Conservation (phyloP, 2,113 vertebrate genomes). For the Lampris megalopsis region DNA sequence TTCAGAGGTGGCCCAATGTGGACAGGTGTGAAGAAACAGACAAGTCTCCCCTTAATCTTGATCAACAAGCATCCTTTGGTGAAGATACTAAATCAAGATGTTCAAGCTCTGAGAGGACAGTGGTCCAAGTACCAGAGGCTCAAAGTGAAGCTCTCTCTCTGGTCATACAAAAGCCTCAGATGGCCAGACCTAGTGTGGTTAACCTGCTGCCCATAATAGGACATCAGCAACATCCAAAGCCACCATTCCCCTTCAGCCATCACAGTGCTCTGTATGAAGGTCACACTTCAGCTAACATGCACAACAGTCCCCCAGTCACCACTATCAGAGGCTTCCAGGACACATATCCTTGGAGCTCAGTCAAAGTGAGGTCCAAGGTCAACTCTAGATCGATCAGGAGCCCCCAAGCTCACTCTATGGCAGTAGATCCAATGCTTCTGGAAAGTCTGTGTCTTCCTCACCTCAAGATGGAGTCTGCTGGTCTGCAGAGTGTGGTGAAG, state of each 20-base stretch:
- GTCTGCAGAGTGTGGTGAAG: conserved; percentile 65
- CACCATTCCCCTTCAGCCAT: conserved; percentile 40
- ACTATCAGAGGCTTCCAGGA: conserved; percentile 42
- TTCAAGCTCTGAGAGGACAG: conserved; percentile 56
- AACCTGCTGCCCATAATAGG: conserved; percentile 63
- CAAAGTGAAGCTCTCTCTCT: conserved; percentile 78
- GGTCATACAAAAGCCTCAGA: conserved; percentile 68
- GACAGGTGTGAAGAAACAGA: conserved; percentile 17
- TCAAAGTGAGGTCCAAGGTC: conserved; percentile 76
- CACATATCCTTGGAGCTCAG: conserved; percentile 71
- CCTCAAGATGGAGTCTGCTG: conserved; percentile 76
- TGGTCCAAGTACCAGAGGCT: conserved; percentile 57
- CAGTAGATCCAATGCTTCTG: conserved; percentile 45
- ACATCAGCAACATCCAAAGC: conserved; percentile 52
- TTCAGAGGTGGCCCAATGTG: background rate
- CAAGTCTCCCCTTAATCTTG: background rate
- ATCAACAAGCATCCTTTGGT: background rate
- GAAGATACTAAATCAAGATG: conserved; percentile 10
- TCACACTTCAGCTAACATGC: conserved; percentile 73
- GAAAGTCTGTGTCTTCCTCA: conserved; percentile 74
- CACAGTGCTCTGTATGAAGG: conserved; percentile 63
- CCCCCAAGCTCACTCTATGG: conserved; percentile 59
- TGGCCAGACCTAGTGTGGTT: conserved; percentile 48
- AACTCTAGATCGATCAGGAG: conserved; percentile 66
- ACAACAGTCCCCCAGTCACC: conserved; percentile 24